These are phyloP conservation scores for Notolepis coatsorum DNA, from an alignment of 2,797 vertebrate species.

Conservation along the genomic window DNA sequence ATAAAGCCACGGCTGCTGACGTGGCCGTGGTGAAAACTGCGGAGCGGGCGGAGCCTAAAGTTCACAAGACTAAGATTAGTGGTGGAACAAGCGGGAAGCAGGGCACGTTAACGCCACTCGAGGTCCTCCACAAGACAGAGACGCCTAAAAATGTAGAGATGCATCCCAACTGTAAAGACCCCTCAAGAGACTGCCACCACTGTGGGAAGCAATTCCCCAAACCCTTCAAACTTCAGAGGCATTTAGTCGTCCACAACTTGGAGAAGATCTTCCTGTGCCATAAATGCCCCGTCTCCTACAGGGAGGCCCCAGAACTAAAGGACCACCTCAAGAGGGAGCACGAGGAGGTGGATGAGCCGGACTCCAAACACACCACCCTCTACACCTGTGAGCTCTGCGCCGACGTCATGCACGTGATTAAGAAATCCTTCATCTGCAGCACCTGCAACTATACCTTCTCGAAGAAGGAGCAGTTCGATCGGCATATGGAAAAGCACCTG, in stretches of 20 bases:
- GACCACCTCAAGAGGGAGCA: conserved; percentile 90
- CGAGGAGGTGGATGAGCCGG: conserved; percentile 83
- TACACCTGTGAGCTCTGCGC: conserved; percentile 97
- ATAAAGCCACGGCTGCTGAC: conserved; percentile 53
- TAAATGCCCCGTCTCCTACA: conserved; percentile 92
- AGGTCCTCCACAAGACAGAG: conserved; percentile 81
- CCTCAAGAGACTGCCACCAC: conserved; percentile 97
- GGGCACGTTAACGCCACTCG: conserved; percentile 73
- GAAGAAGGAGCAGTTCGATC: conserved; percentile 97
- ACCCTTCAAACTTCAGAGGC: conserved; percentile 97
- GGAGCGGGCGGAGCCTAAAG: conserved; percentile 72
- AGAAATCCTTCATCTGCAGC: conserved; percentile 97
- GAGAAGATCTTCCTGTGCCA: conserved; percentile 96
- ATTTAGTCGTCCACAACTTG: conserved; percentile 96
- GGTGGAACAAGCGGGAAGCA: conserved; percentile 70
- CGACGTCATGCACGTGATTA: conserved; percentile 96
- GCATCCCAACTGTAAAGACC: conserved; percentile 96
- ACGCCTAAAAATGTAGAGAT: conserved; percentile 83
- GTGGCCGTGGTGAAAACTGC: conserved; percentile 64
- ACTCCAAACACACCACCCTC: conserved; percentile 94
- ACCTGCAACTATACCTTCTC: conserved; percentile 99
- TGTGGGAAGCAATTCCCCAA: conserved; percentile 99
- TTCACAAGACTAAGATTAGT: conserved; percentile 68
- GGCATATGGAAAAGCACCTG: conserved; percentile 98
- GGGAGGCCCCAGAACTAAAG: conserved; percentile 90